These are phyloP conservation scores for Chouioia cunea DNA, from an alignment of 2,888 invertebrate genomes.

Conservation along the genomic window DNA sequence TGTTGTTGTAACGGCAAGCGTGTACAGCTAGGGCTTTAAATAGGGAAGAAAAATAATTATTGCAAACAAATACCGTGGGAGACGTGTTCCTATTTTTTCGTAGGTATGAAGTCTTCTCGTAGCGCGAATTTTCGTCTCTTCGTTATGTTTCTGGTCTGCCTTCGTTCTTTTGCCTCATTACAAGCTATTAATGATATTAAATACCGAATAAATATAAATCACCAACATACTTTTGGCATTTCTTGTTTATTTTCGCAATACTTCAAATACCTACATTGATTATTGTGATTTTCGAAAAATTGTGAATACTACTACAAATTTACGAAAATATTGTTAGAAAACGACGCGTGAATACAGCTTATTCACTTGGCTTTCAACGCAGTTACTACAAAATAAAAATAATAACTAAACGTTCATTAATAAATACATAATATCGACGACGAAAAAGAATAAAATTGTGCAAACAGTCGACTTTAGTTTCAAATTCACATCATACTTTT, in stretches of 20 bases:
- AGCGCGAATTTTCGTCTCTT: slow-evolving; percentile 44
- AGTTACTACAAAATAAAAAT: slow-evolving; percentile 19
- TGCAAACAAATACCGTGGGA: slow-evolving; percentile 37
- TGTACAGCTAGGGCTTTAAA: slow-evolving; percentile 40
- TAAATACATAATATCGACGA: slow-evolving; percentile 7
- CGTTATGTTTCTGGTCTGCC: slow-evolving; percentile 57
- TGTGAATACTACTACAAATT: slow-evolving; percentile 27
- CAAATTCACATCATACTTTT: slow-evolving; percentile 34
- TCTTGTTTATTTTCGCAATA: slow-evolving; percentile 32
- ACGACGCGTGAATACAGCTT: slow-evolving; percentile 20
- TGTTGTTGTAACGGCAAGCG: slow-evolving; percentile 43
- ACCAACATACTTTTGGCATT: slow-evolving; percentile 52
- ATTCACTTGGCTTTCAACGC: background rate
- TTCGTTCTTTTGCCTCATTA: slow-evolving; percentile 58
- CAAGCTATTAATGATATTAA: slow-evolving; percentile 61
- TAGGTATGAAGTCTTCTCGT: slow-evolving; percentile 43
- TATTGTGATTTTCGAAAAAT: slow-evolving; percentile 24
- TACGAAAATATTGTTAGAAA: slow-evolving; percentile 39
- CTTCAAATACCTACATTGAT: slow-evolving; percentile 31
- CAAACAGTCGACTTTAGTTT: slow-evolving; percentile 12
- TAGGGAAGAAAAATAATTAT: slow-evolving; percentile 3
- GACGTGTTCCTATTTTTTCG: slow-evolving; percentile 48
- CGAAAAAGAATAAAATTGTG: slow-evolving; percentile 7
- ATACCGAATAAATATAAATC: slow-evolving; percentile 62
- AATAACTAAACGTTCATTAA: background rate